Evolutionary conservation across 2,888 invertebrate species (phyloP).

Genomic region (Bhutanitis thaidina): DNA sequence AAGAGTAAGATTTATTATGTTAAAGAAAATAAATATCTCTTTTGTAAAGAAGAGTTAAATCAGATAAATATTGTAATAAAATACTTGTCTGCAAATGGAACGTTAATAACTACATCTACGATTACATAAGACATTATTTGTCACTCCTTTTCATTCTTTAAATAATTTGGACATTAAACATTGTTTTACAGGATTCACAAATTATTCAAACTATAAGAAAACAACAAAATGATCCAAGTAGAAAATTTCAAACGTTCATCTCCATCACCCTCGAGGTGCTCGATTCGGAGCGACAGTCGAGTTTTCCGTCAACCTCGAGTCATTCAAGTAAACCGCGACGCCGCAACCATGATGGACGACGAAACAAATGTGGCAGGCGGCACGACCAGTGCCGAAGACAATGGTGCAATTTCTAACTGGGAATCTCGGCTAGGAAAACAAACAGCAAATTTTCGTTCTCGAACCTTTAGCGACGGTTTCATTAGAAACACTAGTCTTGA

Average conservation of each 20-base stretch:
- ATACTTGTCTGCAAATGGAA: too few relatives aligned
- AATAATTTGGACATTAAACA: too few relatives aligned
- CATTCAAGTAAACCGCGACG: conserved; percentile 74
- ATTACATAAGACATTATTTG: too few relatives aligned
- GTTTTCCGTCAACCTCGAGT: conserved; percentile 69
- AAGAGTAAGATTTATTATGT: neutral
- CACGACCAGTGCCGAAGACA: conserved; percentile 26
- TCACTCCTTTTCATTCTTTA: too few relatives aligned
- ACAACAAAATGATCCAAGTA: conserved; percentile 64
- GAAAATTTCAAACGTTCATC: conserved; percentile 69
- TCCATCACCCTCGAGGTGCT: conserved; percentile 70
- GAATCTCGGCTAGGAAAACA: conserved; percentile 50
- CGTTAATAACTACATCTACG: too few relatives aligned
- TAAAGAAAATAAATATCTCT: neutral
- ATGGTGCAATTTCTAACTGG: conserved; percentile 43
- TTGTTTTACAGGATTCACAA: too few relatives aligned
- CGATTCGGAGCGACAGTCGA: conserved; percentile 67
- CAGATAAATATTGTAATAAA: too few relatives aligned
- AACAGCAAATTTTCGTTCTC: conserved; percentile 63
- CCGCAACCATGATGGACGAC: conserved; percentile 72
- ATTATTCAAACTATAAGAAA: neutral
- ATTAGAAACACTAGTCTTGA: conserved; percentile 74
- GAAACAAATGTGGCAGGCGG: conserved; percentile 40
- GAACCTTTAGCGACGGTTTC: conserved; percentile 75
- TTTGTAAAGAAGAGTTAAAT: too few relatives aligned